These are phyloP conservation scores for Sebastes taczanowskii DNA, from an alignment of 2,797 vertebrate species.

Conservation along the genomic window DNA sequence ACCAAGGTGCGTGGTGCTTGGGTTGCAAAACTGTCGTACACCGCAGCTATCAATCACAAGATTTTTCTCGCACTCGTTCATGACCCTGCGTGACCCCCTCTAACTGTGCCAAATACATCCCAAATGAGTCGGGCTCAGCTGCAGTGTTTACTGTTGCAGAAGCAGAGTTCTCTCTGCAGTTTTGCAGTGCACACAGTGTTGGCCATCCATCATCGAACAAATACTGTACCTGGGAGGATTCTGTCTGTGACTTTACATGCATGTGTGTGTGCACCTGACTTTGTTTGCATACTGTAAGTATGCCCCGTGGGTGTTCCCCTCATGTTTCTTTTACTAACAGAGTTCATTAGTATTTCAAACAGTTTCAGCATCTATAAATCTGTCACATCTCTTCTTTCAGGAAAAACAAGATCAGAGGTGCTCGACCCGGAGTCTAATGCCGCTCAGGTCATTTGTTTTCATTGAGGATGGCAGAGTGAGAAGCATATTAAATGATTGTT, in stretches of 20 bases:
- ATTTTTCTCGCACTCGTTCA: not conserved
- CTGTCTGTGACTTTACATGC: not conserved
- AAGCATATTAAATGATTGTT: conserved; percentile 63
- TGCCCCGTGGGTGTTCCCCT: not conserved
- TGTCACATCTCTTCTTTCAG: conserved; percentile 59
- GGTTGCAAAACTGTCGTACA: conserved; percentile 36
- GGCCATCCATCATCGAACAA: conserved; percentile 2
- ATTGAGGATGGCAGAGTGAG: conserved; percentile 54
- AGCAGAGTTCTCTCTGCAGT: not conserved
- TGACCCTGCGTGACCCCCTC: conserved; percentile 11
- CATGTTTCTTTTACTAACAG: conserved; percentile 11
- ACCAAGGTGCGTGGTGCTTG: conserved; percentile 1
- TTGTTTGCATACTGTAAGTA: not conserved
- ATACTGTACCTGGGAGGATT: not conserved
- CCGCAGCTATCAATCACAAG: conserved; percentile 17
- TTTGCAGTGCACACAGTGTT: not conserved
- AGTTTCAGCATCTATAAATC: conserved; percentile 54
- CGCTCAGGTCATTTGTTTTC: conserved; percentile 69
- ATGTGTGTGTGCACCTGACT: not conserved
- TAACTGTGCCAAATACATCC: conserved; percentile 11
- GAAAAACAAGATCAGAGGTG: conserved; percentile 63
- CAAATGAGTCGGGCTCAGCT: conserved; percentile 1
- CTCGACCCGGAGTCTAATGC: conserved; percentile 40
- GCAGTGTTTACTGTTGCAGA: conserved; percentile 1
- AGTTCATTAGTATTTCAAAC: conserved; percentile 74